A percentile compares a stretch with the other conserved stretches of the same genome.
These are phyloP conservation scores for Columba guinea DNA, from an alignment of 2,797 vertebrate genomes.

Conservation along the genomic window DNA sequence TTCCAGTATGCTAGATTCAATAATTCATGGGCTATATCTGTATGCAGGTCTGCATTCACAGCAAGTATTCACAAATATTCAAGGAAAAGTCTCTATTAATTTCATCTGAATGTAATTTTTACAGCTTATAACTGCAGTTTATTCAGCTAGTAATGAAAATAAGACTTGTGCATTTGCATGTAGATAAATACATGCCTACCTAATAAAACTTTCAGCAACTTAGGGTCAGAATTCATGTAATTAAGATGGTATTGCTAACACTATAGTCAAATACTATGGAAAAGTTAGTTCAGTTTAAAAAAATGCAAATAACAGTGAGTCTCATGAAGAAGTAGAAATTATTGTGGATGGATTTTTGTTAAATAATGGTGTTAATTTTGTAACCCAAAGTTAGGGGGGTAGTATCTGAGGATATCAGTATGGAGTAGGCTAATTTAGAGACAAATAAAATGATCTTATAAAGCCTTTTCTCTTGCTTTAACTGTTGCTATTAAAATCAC, in stretches of 20 bases:
- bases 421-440: background rate
- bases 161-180: background rate
- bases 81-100: background rate
- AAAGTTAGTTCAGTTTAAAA: background rate
- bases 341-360: background rate
- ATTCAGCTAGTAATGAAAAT: slow-evolving; percentile 18
- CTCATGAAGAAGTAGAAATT: background rate
- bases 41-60: background rate
- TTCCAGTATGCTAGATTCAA: background rate
- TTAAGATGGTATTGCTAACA: background rate
- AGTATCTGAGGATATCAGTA: background rate
- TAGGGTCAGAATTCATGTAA: background rate
- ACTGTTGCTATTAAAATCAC: background rate
- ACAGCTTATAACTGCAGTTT: background rate
- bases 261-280: background rate
- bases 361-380: background rate
- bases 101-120: background rate
- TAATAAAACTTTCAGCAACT: background rate
- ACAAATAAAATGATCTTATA: background rate
- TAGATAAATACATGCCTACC: background rate
- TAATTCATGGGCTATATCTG: background rate
- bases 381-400: background rate
- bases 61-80: background rate
- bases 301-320: background rate
- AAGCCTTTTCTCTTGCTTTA: background rate